These are phyloP conservation scores for Carollia perspicillata DNA, from an alignment of 2,113 vertebrate species.

Conservation along the genomic window DNA sequence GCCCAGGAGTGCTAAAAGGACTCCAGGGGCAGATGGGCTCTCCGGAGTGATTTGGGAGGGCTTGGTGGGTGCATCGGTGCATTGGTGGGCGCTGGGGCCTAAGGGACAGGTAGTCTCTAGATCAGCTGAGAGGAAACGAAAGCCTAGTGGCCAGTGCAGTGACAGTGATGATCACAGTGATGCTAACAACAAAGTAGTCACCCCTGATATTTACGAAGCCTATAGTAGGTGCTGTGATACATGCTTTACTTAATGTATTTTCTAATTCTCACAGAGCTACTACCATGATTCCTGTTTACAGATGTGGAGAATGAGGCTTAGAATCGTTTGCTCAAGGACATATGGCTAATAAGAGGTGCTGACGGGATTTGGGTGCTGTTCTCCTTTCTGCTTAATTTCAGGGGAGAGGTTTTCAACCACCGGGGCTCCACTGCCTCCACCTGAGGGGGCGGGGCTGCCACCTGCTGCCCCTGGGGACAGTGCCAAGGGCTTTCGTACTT, in stretches of 20 bases:
- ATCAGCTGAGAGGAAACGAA: background rate
- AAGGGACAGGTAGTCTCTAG: background rate
- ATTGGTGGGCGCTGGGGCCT: background rate
- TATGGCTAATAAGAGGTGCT: background rate
- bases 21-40: rapidly evolving
- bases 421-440: background rate
- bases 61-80: rapidly evolving
- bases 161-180: background rate
- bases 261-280: background rate
- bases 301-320: background rate
- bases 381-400: background rate
- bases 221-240: rapidly evolving
- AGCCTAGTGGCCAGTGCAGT: background rate
- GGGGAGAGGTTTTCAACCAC: background rate
- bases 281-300: background rate
- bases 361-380: background rate
- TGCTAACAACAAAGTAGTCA: background rate
- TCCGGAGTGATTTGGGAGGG: constrained; percentile 6
- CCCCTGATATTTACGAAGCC: background rate
- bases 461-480: background rate
- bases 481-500: background rate
- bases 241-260: rapidly evolving
- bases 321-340: background rate
- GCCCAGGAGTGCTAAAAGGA: background rate
- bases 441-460: rapidly evolving